These are phyloP conservation scores for Platynereis dumerilii DNA, from an alignment of 2,888 invertebrate genomes.

Conservation along the genomic window DNA sequence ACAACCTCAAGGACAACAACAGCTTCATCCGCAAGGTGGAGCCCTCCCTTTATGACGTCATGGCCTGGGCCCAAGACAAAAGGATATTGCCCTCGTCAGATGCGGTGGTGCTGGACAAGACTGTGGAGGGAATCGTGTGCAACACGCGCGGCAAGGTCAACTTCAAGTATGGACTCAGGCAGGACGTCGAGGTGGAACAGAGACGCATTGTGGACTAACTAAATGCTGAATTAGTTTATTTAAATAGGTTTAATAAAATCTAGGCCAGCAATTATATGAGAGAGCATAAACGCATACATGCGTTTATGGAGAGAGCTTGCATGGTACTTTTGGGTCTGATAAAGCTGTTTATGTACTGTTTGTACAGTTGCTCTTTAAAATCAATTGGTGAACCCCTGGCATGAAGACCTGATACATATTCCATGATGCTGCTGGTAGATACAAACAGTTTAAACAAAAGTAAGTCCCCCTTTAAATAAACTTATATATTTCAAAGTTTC, in stretches of 20 bases:
- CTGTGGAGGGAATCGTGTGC: background rate
- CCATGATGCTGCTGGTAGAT: too few species aligned
- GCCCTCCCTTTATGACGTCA: slow-evolving; percentile 51
- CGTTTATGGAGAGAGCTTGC: too few species aligned
- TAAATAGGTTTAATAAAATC: background rate
- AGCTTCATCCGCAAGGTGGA: slow-evolving; percentile 58
- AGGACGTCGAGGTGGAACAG: slow-evolving; percentile 58
- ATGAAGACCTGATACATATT: too few species aligned
- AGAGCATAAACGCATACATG: too few species aligned
- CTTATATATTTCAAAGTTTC: too few species aligned
- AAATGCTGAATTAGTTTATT: background rate
- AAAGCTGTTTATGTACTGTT: too few species aligned
- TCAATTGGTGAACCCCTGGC: too few species aligned
- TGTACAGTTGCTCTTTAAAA: too few species aligned
- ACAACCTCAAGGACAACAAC: slow-evolving; percentile 62
- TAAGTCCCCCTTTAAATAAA: too few species aligned
- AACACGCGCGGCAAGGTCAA: slow-evolving; percentile 47
- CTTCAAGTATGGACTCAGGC: slow-evolving; percentile 59
- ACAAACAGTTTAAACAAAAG: too few species aligned
- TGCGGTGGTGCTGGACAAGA: slow-evolving; percentile 12
- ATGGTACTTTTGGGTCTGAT: too few species aligned
- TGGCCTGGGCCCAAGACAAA: slow-evolving; percentile 42
- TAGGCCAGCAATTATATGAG: too few species aligned
- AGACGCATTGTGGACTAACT: slow-evolving; percentile 10
- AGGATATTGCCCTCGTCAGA: slow-evolving; percentile 14